phyloP scores from a whole-genome alignment of 2,888 invertebrate species.

The Brachylomia viminalis region DNA sequence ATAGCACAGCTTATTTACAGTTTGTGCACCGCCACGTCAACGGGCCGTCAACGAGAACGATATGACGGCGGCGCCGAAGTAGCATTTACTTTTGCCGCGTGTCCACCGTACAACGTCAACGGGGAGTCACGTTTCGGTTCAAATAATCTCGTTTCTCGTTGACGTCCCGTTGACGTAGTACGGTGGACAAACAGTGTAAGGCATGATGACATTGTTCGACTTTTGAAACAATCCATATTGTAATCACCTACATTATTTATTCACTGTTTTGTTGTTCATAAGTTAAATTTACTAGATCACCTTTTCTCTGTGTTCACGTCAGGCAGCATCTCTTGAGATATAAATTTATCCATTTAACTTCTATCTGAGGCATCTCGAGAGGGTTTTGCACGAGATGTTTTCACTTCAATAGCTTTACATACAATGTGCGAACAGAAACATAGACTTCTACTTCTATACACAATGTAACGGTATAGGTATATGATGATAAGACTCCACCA shows the following conservation, averaged over 20 bases:
- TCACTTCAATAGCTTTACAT: slow-evolving; percentile 31
- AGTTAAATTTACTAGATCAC: not conserved
- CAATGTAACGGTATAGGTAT: not conserved
- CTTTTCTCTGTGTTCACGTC: slow-evolving; percentile 20
- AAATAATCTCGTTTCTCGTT: too few relatives aligned
- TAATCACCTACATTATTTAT: not conserved
- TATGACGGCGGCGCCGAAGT: too few relatives aligned
- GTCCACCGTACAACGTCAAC: too few relatives aligned
- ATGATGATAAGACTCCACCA: not conserved
- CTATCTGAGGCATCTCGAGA: slow-evolving; percentile 25
- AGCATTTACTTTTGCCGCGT: too few relatives aligned
- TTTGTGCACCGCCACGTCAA: too few relatives aligned
- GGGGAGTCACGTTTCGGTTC: too few relatives aligned
- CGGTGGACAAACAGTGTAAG: too few relatives aligned
- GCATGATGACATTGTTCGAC: not conserved
- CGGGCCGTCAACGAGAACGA: too few relatives aligned
- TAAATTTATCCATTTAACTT: slow-evolving; percentile 36
- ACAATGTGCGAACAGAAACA: not conserved
- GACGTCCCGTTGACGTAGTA: too few relatives aligned
- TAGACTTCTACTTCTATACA: not conserved
- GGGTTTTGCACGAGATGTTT: slow-evolving; percentile 9
- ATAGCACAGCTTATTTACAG: too few relatives aligned
- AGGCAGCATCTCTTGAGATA: slow-evolving; percentile 6
- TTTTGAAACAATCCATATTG: not conserved
- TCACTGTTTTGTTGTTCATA: not conserved